Evolutionary conservation across 2,797 vertebrate genomes (phyloP), one percentile per base, ranked within the genome.

Genomic region (Phalloptychus januarius): DNA sequence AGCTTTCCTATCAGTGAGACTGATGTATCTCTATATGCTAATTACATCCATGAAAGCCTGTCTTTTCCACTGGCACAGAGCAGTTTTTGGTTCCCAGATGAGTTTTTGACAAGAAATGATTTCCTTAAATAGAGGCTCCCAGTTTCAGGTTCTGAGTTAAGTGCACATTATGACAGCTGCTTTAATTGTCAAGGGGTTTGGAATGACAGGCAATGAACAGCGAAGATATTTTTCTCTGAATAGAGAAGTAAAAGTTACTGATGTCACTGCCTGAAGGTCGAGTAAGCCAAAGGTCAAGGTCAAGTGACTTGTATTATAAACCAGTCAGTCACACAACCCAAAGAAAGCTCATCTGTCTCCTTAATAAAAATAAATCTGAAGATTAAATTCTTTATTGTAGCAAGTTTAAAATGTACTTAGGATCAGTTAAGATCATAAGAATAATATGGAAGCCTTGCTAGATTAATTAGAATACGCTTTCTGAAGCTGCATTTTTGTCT

Each of bases 111-210:
- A 45, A 90, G 80, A 80, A 83, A 2, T 11, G 18, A 58, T 16
- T 81, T 70, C 63, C 63, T 88, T 81, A 79, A 75, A 78, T 91
- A 74, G 81, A 74, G 75, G 89, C 89, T 91, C 92, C 81, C 87
- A 87, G 63, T 80, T 76, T 82, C 75, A 74, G 82, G 85, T 85
- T 89, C 87, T 23, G 70, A 82, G 85, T 87, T 87, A 87, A 85
- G 79, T 78, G 86, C 74, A 77, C 48, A 78, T 80, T 79, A 75
- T 79, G 72, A 84, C 76, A 79, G 42, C 52, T 80, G 46, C 65
- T 78, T 84, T 85, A 85, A 91, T 72, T 89, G 69, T 75, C 84
- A 76, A 58, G 73, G 78, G 61, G 87, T 79, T 45, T 46, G 3
- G 11, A 71, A 45, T 71, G 76, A 75, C 77, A 76, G 48, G 52